These are phyloP conservation scores for Hyalella azteca DNA, from an alignment of 2,888 invertebrate genomes.

Conservation along the genomic window DNA sequence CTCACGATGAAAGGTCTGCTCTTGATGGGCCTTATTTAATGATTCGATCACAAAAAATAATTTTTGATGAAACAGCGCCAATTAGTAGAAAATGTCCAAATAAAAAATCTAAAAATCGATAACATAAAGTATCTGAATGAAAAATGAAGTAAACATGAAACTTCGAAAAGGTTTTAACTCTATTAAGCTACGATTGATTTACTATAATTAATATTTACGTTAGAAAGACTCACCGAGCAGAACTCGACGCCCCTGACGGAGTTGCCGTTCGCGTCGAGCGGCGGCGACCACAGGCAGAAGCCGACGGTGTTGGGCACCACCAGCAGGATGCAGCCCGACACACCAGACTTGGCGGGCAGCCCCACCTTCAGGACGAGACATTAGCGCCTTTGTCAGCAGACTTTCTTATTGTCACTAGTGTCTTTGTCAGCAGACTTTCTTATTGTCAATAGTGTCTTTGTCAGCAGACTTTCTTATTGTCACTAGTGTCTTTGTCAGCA, in stretches of 20 bases:
- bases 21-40: too few species aligned
- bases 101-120: too few species aligned
- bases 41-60: too few species aligned
- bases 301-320: conserved; percentile 98
- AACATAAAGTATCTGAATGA: too few species aligned
- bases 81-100: too few species aligned
- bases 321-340: conserved; percentile 88
- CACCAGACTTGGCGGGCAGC: conserved; percentile 68
- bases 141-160: neutral
- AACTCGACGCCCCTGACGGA: conserved; percentile 91
- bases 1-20: too few species aligned
- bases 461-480: too few species aligned
- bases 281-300: conserved; percentile 91
- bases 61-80: too few species aligned
- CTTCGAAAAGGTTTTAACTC: neutral
- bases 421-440: neutral
- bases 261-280: conserved; percentile 86
- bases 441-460: too few species aligned
- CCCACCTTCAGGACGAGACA: conserved; percentile 60
- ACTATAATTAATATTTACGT: neutral
- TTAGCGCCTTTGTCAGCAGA: neutral
- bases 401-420: neutral
- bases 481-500: neutral
- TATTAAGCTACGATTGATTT: neutral
- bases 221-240: conserved; percentile 72